Conservation (phyloP, 1,140 invertebrate species). For the Drosophila obscura region DNA sequence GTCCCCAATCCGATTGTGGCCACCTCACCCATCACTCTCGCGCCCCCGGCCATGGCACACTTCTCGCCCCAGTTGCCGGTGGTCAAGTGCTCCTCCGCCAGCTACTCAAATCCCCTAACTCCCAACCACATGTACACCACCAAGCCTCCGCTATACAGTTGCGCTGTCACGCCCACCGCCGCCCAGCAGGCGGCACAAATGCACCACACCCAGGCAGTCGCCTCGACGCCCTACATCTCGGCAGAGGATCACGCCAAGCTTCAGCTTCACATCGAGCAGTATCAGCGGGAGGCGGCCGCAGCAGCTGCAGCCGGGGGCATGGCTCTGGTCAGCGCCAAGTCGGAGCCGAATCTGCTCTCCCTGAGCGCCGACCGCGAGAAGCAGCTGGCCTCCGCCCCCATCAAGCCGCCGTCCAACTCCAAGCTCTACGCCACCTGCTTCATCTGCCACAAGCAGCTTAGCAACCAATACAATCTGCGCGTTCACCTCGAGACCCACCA, state of each 20-base stretch:
- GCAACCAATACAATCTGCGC: constrained; percentile 94
- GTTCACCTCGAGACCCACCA: constrained; percentile 95
- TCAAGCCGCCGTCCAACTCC: constrained; percentile 83
- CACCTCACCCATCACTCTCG: constrained; percentile 59
- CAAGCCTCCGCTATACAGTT: constrained; percentile 60
- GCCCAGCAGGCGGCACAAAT: constrained; percentile 61
- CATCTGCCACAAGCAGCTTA: constrained; percentile 93
- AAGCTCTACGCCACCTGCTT: constrained; percentile 89
- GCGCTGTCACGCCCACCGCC: constrained; percentile 57
- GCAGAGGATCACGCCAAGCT: constrained; percentile 77
- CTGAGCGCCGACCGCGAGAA: constrained; percentile 58
- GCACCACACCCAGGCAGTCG: constrained; percentile 23
- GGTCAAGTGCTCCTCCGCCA: constrained; percentile 62
- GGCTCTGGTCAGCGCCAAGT: constrained; percentile 67
- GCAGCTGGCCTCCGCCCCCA: constrained; percentile 35
- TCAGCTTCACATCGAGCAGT: constrained; percentile 79
- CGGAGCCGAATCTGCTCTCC: constrained; percentile 67
- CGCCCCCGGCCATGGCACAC: constrained; percentile 56
- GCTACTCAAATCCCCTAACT: constrained; percentile 38
- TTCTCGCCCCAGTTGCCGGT: constrained; percentile 67
- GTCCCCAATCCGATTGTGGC: constrained; percentile 49
- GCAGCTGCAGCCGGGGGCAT: constrained; percentile 43
- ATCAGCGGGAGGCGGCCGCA: constrained; percentile 66
- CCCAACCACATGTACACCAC: constrained; percentile 46
- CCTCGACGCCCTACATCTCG: constrained; percentile 61